Evolutionary conservation across 1,140 invertebrate species (phyloP).

Genomic region (Brachionus sp.): DNA sequence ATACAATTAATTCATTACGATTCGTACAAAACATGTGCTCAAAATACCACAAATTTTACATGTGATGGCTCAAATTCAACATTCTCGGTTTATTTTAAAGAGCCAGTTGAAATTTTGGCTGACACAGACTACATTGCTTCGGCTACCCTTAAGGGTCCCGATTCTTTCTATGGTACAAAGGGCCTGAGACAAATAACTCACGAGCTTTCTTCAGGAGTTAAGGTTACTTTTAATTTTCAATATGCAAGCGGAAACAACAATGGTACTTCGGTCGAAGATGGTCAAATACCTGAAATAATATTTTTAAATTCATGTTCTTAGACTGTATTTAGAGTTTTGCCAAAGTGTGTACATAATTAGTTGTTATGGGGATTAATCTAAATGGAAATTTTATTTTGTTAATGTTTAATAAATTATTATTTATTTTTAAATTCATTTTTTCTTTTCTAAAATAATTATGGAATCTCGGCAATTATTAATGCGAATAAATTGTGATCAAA

Average conservation of each 20-base stretch:
- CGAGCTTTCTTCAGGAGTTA: slow-evolving; percentile 70
- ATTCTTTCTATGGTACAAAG: slow-evolving; percentile 81
- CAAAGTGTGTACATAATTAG: not conserved
- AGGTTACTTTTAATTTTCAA: slow-evolving; percentile 78
- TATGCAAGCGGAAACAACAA: slow-evolving; percentile 81
- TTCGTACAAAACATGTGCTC: slow-evolving; percentile 72
- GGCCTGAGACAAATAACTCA: slow-evolving; percentile 72
- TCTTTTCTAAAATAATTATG: not conserved
- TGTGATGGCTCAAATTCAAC: slow-evolving; percentile 77
- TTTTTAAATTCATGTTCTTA: slow-evolving; percentile 59
- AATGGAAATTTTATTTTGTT: slow-evolving; percentile 3
- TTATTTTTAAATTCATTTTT: not conserved
- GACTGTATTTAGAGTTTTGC: not conserved
- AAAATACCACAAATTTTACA: slow-evolving; percentile 72
- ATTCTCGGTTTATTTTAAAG: slow-evolving; percentile 82
- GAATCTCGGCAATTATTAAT: not conserved
- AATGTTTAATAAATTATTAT: not conserved
- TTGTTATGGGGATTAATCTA: not conserved
- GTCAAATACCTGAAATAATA: slow-evolving; percentile 83
- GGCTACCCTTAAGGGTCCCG: slow-evolving; percentile 74
- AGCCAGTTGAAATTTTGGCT: slow-evolving; percentile 76
- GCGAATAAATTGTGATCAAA: not conserved
- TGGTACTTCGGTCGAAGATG: slow-evolving; percentile 82
- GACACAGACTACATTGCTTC: slow-evolving; percentile 78
- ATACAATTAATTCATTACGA: slow-evolving; percentile 70